Evolutionary conservation across 2,797 vertebrate genomes (phyloP).

Genomic region (Emys orbicularis): DNA sequence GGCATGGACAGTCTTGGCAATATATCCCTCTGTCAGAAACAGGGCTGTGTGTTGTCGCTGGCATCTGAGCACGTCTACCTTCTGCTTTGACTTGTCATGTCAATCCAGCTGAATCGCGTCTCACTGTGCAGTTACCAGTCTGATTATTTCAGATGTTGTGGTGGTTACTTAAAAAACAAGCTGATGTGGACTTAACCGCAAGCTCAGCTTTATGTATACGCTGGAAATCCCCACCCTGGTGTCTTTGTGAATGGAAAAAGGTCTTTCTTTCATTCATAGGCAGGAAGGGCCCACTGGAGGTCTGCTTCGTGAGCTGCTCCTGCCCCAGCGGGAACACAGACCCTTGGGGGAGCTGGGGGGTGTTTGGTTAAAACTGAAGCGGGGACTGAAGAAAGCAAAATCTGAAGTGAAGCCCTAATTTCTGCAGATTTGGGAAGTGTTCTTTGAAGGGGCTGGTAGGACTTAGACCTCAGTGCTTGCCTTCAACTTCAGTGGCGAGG

Average conservation of each 20-base stretch:
- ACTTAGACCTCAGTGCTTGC: not conserved
- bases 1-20: not conserved
- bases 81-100: not conserved
- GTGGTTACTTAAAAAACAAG: no score
- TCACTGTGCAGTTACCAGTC: not conserved
- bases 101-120: not conserved
- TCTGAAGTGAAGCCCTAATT: not conserved
- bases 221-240: slow-evolving; percentile 47
- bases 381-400: not conserved
- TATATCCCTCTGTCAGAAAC: not conserved
- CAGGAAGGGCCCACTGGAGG: no score
- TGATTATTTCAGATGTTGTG: not conserved
- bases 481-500: not conserved
- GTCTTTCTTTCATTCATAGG: not conserved
- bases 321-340: not conserved
- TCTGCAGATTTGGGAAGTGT: not conserved
- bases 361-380: not conserved
- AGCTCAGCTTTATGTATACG: not conserved
- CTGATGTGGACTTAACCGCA: not conserved
- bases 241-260: slow-evolving; percentile 52
- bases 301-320: not conserved
- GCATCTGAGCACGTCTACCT: not conserved
- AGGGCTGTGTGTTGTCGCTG: not conserved
- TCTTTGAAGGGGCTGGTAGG: not conserved
- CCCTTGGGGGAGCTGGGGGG: not conserved